phyloP scores from a whole-genome alignment of 1,140 invertebrate species.

The Caerostris darwini region DNA sequence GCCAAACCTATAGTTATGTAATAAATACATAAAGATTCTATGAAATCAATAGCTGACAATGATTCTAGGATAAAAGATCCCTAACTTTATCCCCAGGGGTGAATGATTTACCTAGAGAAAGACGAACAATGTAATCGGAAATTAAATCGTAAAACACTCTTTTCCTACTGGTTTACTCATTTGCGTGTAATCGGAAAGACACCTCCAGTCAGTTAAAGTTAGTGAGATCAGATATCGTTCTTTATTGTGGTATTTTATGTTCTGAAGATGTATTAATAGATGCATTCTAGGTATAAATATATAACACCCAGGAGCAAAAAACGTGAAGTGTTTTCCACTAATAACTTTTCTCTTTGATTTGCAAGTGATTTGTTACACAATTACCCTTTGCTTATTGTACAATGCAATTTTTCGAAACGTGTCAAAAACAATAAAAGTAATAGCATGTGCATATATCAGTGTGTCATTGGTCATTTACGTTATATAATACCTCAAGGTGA shows the following conservation, averaged over 20 bases:
- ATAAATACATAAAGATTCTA: not conserved
- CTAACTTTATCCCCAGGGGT: not conserved
- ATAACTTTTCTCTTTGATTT: not conserved
- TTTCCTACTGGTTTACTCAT: not conserved
- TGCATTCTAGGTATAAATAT: no score
- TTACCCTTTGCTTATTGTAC: not conserved
- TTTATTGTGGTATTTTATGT: not conserved
- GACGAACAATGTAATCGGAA: not conserved
- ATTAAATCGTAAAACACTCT: not conserved
- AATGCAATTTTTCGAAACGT: constrained; percentile 7
- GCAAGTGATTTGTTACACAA: not conserved
- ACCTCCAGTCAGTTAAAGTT: not conserved
- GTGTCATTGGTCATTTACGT: not conserved
- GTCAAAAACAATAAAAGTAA: constrained; percentile 3
- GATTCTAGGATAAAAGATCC: not conserved
- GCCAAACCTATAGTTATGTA: not conserved
- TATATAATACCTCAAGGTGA: not conserved
- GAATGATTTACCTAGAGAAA: not conserved
- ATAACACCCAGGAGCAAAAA: no score
- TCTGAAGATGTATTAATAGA: not conserved
- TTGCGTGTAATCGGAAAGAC: not conserved
- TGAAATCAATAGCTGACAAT: not conserved
- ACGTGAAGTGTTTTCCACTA: no score
- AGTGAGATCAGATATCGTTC: not conserved
- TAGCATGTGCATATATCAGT: not conserved